Evolutionary conservation across 1,140 invertebrate genomes (phyloP).

Genomic region (Kradibia gibbosae): DNA sequence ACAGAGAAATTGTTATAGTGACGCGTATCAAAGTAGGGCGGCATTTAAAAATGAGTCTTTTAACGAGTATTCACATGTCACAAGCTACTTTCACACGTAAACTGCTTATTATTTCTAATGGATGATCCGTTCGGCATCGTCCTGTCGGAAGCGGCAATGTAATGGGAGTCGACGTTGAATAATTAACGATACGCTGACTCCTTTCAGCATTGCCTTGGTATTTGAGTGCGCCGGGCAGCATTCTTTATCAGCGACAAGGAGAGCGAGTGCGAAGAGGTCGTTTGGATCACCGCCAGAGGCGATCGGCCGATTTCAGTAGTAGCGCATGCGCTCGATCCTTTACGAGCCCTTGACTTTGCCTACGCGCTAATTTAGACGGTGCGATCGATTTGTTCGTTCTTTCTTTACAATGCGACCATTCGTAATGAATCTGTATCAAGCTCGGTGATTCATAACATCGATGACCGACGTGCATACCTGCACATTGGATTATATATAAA

Average conservation of each 20-base stretch:
- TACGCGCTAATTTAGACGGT: background rate
- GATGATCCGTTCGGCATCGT: background rate
- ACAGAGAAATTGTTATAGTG: background rate
- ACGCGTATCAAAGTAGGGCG: background rate
- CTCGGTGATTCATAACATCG: background rate
- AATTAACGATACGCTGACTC: background rate
- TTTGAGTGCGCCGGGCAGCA: background rate
- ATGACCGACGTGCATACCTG: no score
- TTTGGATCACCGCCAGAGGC: slow-evolving; percentile 30
- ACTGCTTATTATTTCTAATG: no score
- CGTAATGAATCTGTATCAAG: no score
- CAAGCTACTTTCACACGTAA: background rate
- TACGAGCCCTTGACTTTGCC: slow-evolving; percentile 9
- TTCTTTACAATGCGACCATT: background rate
- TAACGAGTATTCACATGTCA: background rate
- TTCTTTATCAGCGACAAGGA: slow-evolving; percentile 1
- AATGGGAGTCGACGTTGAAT: background rate
- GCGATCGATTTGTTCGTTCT: background rate
- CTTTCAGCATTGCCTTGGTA: slow-evolving; percentile 28
- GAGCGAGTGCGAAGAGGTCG: background rate
- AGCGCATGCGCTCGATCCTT: background rate
- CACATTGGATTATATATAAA: no score
- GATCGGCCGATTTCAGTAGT: background rate
- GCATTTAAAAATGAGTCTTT: background rate
- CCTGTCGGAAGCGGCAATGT: background rate